Conservation (phyloP, 2,113 vertebrate species). For the Mesocricetus auratus region DNA sequence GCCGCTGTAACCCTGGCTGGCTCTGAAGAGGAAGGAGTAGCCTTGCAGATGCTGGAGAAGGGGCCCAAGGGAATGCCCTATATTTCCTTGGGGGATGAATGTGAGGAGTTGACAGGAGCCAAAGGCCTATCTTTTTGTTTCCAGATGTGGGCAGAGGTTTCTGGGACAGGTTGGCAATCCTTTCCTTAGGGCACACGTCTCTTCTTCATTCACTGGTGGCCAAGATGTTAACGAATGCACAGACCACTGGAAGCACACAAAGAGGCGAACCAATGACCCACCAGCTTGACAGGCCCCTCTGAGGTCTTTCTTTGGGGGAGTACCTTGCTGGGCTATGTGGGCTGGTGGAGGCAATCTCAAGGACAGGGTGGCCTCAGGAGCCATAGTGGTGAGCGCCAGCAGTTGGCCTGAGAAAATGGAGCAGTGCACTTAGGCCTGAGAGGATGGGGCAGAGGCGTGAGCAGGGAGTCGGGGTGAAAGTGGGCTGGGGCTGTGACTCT, state of each 20-base stretch:
- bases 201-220: background rate
- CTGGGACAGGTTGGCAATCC: background rate
- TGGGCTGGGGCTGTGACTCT: no score
- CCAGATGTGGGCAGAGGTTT: background rate
- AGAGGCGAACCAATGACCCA: background rate
- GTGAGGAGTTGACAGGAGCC: background rate
- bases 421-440: background rate
- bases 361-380: background rate
- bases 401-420: background rate
- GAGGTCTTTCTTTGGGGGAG: background rate
- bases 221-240: background rate
- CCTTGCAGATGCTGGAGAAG: background rate
- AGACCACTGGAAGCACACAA: background rate
- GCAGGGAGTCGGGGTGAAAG: accelerated
- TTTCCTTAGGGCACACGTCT: background rate
- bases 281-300: background rate
- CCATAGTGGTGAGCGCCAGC: background rate
- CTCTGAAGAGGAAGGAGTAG: background rate
- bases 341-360: background rate
- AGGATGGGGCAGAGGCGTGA: background rate
- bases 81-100: background rate
- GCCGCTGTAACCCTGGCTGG: background rate
- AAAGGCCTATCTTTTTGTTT: background rate
- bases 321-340: background rate
- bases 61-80: background rate